Evolutionary conservation across 2,888 invertebrate genomes (phyloP).

Genomic region (Tenthredo amoena): DNA sequence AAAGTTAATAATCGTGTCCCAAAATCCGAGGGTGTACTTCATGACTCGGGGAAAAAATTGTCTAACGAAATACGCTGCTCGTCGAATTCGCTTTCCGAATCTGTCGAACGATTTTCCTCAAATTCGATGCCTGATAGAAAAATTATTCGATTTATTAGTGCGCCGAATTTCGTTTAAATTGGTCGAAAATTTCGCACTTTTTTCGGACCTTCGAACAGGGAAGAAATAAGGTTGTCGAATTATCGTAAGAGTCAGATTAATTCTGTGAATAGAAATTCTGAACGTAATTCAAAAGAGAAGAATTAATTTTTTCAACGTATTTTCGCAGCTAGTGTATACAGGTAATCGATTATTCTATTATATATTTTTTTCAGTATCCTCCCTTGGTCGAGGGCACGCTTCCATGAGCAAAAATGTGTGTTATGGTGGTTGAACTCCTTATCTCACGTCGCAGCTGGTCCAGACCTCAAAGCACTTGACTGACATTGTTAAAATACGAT

Average conservation of each 20-base stretch:
- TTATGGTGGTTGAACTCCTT: slow-evolving; percentile 60
- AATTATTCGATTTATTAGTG: too few relatives aligned
- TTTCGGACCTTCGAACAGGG: not conserved
- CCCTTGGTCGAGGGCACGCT: slow-evolving; percentile 59
- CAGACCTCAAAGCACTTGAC: slow-evolving; percentile 64
- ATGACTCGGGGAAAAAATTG: not conserved
- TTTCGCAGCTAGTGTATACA: not conserved
- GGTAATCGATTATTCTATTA: not conserved
- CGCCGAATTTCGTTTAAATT: not conserved
- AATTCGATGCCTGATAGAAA: not conserved
- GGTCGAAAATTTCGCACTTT: not conserved
- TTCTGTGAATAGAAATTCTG: not conserved
- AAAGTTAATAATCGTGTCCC: too few relatives aligned
- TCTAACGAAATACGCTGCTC: too few relatives aligned
- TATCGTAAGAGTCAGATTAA: not conserved
- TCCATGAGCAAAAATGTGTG: slow-evolving; percentile 49
- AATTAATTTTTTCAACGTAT: not conserved
- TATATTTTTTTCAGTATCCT: not conserved
- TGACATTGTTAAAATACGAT: slow-evolving; percentile 68
- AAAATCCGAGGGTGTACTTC: too few relatives aligned
- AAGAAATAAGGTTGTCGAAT: not conserved
- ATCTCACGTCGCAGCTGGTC: slow-evolving; percentile 69
- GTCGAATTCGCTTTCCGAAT: not conserved
- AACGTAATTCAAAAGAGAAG: not conserved
- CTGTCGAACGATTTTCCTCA: not conserved